A percentile compares a stretch with the other conserved stretches of the same genome.
Conservation (phyloP, 2,113 vertebrate species). For the Poicephalus meyeri region DNA sequence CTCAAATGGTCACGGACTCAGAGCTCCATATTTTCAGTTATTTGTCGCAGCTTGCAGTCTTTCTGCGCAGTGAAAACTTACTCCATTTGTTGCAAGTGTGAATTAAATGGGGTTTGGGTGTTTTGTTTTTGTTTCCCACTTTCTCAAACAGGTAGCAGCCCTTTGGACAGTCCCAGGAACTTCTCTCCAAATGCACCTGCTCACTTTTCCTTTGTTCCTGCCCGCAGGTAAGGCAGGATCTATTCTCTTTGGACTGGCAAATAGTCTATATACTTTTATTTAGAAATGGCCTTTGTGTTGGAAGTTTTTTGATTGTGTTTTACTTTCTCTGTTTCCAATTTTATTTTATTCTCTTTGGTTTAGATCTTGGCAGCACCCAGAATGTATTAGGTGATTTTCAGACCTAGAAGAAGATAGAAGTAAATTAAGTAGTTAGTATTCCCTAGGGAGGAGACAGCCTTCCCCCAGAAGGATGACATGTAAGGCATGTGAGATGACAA, state of each 20-base stretch:
- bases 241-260: background rate
- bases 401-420: background rate
- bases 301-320: background rate
- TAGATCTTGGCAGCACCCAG: background rate
- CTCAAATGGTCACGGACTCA: background rate
- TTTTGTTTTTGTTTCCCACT: background rate
- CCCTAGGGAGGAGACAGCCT: fast-evolving
- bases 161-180: conserved; percentile 95
- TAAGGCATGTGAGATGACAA: background rate
- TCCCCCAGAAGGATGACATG: background rate
- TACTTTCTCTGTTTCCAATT: background rate
- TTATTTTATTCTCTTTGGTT: background rate
- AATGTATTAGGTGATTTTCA: background rate
- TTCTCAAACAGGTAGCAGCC: conserved; percentile 87
- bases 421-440: background rate
- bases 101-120: background rate
- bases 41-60: background rate
- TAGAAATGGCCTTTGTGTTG: background rate
- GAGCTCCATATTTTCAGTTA: background rate
- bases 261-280: background rate
- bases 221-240: conserved; percentile 86
- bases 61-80: background rate
- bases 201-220: conserved; percentile 95
- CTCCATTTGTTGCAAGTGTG: background rate
- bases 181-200: conserved; percentile 96